These are phyloP conservation scores for Nomada flava DNA, from an alignment of 2,888 invertebrate genomes.

Conservation along the genomic window DNA sequence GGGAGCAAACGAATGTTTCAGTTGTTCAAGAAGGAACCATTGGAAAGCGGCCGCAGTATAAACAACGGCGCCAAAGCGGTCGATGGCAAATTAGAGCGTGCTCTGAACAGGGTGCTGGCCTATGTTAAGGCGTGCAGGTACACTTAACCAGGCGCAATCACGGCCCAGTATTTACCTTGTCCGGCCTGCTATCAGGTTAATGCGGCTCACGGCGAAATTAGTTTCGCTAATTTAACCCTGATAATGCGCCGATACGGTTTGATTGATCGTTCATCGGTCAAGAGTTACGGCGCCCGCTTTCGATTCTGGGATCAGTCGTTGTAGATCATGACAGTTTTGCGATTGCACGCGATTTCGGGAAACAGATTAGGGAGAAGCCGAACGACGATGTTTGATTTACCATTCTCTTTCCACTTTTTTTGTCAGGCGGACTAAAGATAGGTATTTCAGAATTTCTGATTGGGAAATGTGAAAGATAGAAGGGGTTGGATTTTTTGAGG, in stretches of 20 bases:
- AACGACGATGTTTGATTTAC: background rate
- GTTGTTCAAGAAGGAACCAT: slow-evolving; percentile 18
- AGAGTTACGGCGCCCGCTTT: slow-evolving; percentile 12
- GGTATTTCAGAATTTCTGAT: no score
- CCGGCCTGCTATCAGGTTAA: slow-evolving; percentile 62
- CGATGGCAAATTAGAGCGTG: slow-evolving; percentile 66
- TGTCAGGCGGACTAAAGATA: background rate
- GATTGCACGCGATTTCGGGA: background rate
- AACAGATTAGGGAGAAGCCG: background rate
- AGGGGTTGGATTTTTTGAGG: background rate
- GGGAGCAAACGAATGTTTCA: slow-evolving; percentile 53
- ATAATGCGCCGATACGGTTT: slow-evolving; percentile 54
- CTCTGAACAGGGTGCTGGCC: slow-evolving; percentile 47
- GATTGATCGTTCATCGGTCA: slow-evolving; percentile 41
- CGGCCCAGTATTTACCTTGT: slow-evolving; percentile 67
- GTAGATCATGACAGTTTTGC: background rate
- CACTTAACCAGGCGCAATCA: slow-evolving; percentile 69
- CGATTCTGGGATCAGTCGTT: slow-evolving; percentile 22
- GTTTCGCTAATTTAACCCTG: slow-evolving; percentile 65
- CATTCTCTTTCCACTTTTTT: background rate
- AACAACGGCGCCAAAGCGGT: slow-evolving; percentile 66
- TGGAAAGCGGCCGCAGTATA: slow-evolving; percentile 52
- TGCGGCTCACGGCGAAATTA: slow-evolving; percentile 61
- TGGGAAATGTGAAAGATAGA: no score
- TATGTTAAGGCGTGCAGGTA: slow-evolving; percentile 67